Percentiles rank a stretch among this genome's conserved stretches.
Evolutionary conservation across 2,797 vertebrate genomes (phyloP).

Genomic region (Scarus forsteni): DNA sequence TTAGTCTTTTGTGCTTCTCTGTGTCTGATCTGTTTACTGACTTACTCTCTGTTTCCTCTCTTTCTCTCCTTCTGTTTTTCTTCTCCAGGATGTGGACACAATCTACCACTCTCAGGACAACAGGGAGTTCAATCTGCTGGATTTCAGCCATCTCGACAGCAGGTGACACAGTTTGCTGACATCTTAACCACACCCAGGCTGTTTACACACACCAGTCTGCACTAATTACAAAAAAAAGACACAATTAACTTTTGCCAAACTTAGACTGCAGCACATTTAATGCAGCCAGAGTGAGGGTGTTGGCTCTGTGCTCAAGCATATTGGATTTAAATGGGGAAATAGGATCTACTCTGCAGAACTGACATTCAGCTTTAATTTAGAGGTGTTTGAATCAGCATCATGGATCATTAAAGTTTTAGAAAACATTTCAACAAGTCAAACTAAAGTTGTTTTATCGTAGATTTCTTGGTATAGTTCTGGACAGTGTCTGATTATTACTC

Average conservation of each 20-base stretch:
- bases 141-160: slow-evolving; percentile 94
- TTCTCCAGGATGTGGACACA: slow-evolving; percentile 92
- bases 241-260: slow-evolving; percentile 21
- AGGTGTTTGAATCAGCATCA: slow-evolving; percentile 23
- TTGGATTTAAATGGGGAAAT: slow-evolving; percentile 33
- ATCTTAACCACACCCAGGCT: slow-evolving; percentile 19
- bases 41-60: neutral
- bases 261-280: neutral
- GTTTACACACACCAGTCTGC: neutral
- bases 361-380: slow-evolving; percentile 29
- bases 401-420: slow-evolving; percentile 13
- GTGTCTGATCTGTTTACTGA: slow-evolving; percentile 12
- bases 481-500: slow-evolving; percentile 7
- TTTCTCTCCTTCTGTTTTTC: slow-evolving; percentile 6
- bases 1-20: slow-evolving; percentile 2
- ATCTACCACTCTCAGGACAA: slow-evolving; percentile 96
- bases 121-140: slow-evolving; percentile 91
- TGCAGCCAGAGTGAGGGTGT: neutral
- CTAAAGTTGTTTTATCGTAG: slow-evolving; percentile 30
- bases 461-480: slow-evolving; percentile 22
- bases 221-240: slow-evolving; percentile 13
- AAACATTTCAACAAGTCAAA: slow-evolving; percentile 24
- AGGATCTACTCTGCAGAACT: slow-evolving; percentile 16
- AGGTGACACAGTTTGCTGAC: slow-evolving; percentile 81
- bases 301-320: slow-evolving; percentile 2